These are phyloP conservation scores for Tetrao urogallus DNA, from an alignment of 2,113 vertebrate genomes.

Conservation along the genomic window DNA sequence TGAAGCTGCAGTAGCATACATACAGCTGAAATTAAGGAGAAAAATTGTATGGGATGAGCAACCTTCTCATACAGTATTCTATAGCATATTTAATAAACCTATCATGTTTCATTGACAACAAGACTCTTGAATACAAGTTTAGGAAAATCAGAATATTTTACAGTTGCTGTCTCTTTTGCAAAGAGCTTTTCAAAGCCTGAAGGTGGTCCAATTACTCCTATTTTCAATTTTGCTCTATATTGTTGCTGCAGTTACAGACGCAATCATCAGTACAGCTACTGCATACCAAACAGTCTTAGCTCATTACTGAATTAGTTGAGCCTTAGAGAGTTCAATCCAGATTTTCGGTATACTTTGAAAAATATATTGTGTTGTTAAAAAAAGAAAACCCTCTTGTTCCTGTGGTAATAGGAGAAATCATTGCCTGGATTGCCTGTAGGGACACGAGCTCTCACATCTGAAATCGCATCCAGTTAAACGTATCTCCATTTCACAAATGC, in stretches of 20 bases:
- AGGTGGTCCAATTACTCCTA: not conserved
- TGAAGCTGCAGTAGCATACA: conserved; percentile 67
- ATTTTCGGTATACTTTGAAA: conserved; percentile 37
- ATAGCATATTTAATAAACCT: conserved; percentile 64
- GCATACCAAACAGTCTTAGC: conserved; percentile 28
- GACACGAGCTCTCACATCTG: not conserved
- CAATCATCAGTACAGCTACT: not conserved
- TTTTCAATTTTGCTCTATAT: conserved; percentile 22
- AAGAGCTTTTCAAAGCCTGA: conserved; percentile 28
- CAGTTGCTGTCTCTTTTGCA: conserved; percentile 34
- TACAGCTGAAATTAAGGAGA: conserved; percentile 75
- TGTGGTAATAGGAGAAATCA: not conserved
- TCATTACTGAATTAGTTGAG: conserved; percentile 40
- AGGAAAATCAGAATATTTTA: conserved; percentile 36
- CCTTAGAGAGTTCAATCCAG: conserved; percentile 21
- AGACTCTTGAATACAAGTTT: conserved; percentile 37
- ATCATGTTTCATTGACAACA: conserved; percentile 47
- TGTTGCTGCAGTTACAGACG: not conserved
- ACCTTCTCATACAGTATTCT: conserved; percentile 39
- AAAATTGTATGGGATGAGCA: conserved; percentile 65
- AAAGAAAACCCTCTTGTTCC: not conserved
- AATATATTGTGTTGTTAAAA: not conserved
- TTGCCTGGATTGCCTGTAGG: not conserved
- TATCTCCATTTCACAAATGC: conserved; percentile 19
- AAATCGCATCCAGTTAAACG: conserved; percentile 21